These are phyloP conservation scores for Argentina silus DNA, from an alignment of 2,797 vertebrate genomes.

Conservation along the genomic window DNA sequence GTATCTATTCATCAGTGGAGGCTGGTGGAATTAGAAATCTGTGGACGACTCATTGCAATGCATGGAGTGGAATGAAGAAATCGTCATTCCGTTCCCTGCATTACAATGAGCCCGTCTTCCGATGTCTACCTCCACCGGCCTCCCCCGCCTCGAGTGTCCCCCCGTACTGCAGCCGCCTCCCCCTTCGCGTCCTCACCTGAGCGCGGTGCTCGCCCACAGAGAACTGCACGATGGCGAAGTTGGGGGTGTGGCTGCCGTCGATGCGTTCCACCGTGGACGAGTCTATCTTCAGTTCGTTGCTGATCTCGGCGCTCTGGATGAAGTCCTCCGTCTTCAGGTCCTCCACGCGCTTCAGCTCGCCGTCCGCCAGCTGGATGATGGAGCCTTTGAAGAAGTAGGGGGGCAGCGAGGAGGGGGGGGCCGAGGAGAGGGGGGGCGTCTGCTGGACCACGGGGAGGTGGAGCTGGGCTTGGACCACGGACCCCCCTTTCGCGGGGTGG, in stretches of 20 bases:
- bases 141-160: too few relatives aligned
- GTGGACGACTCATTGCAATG: too few relatives aligned
- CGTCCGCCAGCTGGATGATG: conserved; percentile 97
- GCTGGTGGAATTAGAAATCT: too few relatives aligned
- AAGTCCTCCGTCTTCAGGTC: conserved; percentile 99
- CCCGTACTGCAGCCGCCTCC: not conserved
- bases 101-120: too few relatives aligned
- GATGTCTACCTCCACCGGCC: too few relatives aligned
- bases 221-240: conserved; percentile 94
- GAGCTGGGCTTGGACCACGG: conserved; percentile 91
- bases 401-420: conserved; percentile 85
- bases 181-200: conserved; percentile 82
- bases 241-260: conserved; percentile 86
- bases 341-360: conserved; percentile 97
- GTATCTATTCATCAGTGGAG: too few relatives aligned
- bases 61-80: too few relatives aligned
- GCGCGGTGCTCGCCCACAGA: conserved; percentile 94
- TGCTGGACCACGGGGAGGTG: conserved; percentile 86
- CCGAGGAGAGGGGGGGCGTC: conserved; percentile 73
- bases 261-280: conserved; percentile 98
- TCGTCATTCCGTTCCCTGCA: too few relatives aligned
- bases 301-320: conserved; percentile 98
- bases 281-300: conserved; percentile 97
- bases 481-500: conserved; percentile 70
- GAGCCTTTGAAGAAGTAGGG: conserved; percentile 98